These are phyloP conservation scores for Cyclargus thomasi DNA, from an alignment of 1,140 invertebrate genomes.

Conservation along the genomic window DNA sequence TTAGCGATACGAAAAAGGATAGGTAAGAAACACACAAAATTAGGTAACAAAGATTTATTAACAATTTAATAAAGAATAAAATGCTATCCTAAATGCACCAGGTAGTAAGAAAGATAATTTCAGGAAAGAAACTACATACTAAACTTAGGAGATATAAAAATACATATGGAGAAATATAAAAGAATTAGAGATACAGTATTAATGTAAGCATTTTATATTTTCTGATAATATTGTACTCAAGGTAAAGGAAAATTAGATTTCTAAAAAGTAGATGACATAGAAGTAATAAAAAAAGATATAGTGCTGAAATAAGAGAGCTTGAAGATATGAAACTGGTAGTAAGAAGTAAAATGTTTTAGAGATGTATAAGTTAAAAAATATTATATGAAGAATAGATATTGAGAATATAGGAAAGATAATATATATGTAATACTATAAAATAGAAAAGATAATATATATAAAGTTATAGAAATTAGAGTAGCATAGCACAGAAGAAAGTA, in stretches of 20 bases:
- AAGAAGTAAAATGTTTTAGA: conserved; percentile 16
- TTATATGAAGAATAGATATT: conserved; percentile 13
- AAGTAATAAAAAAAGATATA: conserved; percentile 9
- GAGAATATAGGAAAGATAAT: conserved; percentile 13
- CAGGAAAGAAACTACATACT: conserved; percentile 5
- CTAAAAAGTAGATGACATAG: conserved; percentile 7
- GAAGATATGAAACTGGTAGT: conserved; percentile 4
- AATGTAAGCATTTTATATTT: not conserved
- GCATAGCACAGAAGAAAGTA: not conserved
- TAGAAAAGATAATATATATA: conserved; percentile 9
- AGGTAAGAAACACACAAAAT: conserved; percentile 28
- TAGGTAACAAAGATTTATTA: conserved; percentile 38
- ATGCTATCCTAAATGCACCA: conserved; percentile 44
- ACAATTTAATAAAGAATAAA: conserved; percentile 31
- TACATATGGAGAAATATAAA: conserved; percentile 12
- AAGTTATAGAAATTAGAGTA: not conserved
- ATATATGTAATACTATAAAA: conserved; percentile 8
- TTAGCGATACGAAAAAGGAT: not conserved
- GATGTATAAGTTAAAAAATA: conserved; percentile 16
- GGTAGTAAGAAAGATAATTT: conserved; percentile 27
- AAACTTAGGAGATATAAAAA: conserved; percentile 12
- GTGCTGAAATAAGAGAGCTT: conserved; percentile 13
- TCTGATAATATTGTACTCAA: conserved; percentile 2
- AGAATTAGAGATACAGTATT: not conserved
- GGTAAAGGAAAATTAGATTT: conserved; percentile 8